phyloP scores from a whole-genome alignment of 2,113 vertebrate genomes.

The Mystacornis crossleyi region DNA sequence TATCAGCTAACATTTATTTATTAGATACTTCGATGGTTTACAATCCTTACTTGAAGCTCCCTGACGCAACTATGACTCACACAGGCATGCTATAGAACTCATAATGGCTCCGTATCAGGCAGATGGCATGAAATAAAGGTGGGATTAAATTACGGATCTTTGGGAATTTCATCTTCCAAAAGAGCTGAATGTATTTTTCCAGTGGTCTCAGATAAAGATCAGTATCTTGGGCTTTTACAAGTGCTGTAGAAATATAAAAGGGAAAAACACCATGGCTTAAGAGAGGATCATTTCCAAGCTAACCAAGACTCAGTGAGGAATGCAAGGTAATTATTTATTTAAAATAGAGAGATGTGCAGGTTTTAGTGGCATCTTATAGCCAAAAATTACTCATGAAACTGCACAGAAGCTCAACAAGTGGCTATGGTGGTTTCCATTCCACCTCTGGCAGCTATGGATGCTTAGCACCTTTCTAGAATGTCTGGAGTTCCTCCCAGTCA shows the following conservation, averaged over 20 bases:
- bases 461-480: not conserved
- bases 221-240: conserved; percentile 77
- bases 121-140: conserved; percentile 79
- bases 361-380: not conserved
- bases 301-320: not conserved
- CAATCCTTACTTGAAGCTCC: conserved; percentile 30
- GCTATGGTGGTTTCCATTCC: not conserved
- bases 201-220: conserved; percentile 79
- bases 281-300: not conserved
- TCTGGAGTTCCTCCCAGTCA: not conserved
- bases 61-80: conserved; percentile 75
- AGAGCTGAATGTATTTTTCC: conserved; percentile 56
- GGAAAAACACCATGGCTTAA: not conserved
- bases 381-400: not conserved
- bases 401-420: not conserved
- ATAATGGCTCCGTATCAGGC: conserved; percentile 81
- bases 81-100: conserved; percentile 72
- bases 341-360: not conserved
- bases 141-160: conserved; percentile 47
- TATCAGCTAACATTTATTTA: not conserved
- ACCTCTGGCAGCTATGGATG: not conserved
- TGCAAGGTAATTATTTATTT: not conserved
- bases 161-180: conserved; percentile 75
- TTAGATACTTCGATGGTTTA: not conserved
- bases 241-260: conserved; percentile 60